Base-by-base conservation (phyloP, 2,797 vertebrate genomes). In the Periophthalmus magnuspinnatus region DNA sequence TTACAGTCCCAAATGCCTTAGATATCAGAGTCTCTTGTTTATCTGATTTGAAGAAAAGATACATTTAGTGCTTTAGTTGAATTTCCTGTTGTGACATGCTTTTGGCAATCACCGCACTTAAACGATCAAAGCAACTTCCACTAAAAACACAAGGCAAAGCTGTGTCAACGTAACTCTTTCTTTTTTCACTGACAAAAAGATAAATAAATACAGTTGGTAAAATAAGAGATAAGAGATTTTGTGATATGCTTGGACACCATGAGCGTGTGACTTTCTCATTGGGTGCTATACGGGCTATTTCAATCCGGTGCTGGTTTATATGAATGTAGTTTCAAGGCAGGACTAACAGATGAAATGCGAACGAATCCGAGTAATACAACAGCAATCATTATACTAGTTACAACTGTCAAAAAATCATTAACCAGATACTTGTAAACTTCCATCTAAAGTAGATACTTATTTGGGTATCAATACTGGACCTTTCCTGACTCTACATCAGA, bases 41-140 rank as follows among this genome's bases (percentile, higher is more conserved):
- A 67, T 38, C 17, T 17, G 10, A 60, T n/a, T 50, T 21, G 68
- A 11, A 48, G 69, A 79, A 70, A 7, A 71, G 57, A 81, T 62
- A 62, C 48, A 38, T 14, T 22, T 41, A 52, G 2, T 1, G 3
- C 57, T 75, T 70, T 63, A 58, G 13, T n/a, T 76, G 55, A 54
- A 59, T 38, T 54, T 68, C 71, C 61, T 74, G 81, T 48, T 73
- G n/a, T 19, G 75, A 81, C 78, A 81, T 5, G 80, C 67, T 65
- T 36, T 32, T 67, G 58, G 67, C 70, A 57, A 72, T 62, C 59
- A 58, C 64, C 77, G 69, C 71, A 74, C 64, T 67, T 52, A 38
- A 36, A 38, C 36, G 47, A 79, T 78, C 65, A 83, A 80, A 82
- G 72, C 32, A 21, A 67, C 54, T 65, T 56, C 50, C n/a, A 33